These are phyloP conservation scores for Leucophenga montana DNA, from an alignment of 2,888 invertebrate species.

Conservation along the genomic window DNA sequence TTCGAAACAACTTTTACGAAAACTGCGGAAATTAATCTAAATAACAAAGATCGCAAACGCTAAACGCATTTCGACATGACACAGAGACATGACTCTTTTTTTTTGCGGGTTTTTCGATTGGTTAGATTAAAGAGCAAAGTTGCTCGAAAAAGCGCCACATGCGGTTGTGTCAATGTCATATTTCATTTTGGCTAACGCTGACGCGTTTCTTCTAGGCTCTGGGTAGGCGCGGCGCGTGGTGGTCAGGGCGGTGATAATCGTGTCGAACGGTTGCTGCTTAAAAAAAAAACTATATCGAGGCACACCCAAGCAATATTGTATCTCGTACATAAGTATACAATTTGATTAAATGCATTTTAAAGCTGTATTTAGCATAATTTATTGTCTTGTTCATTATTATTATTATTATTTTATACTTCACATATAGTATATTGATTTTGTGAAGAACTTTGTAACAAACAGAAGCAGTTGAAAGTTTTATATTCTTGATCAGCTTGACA, in stretches of 20 bases:
- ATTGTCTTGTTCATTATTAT: constrained; percentile 39
- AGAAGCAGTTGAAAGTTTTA: too few species aligned
- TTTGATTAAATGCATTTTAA: constrained; percentile 55
- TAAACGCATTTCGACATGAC: constrained; percentile 17
- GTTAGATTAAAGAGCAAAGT: constrained; percentile 40
- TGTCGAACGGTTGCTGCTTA: constrained; percentile 6
- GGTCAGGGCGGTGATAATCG: neutral
- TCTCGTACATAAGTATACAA: constrained; percentile 6
- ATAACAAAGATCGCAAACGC: constrained; percentile 48
- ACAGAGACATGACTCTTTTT: neutral
- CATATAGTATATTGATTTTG: too few species aligned
- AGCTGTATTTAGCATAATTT: constrained; percentile 59
- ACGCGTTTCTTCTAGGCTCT: neutral
- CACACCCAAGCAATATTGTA: constrained; percentile 53
- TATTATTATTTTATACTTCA: too few species aligned
- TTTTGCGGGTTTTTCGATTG: constrained; percentile 31
- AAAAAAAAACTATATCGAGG: constrained; percentile 27
- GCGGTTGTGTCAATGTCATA: constrained; percentile 58
- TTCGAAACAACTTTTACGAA: constrained; percentile 44
- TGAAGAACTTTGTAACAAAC: too few species aligned
- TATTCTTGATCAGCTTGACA: too few species aligned
- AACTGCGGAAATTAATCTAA: constrained; percentile 59
- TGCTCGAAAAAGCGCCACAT: constrained; percentile 49
- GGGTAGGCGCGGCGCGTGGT: neutral
- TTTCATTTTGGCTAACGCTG: too few species aligned